Percentiles rank a stretch among this genome's conserved stretches.
Conservation (phyloP, 2,113 vertebrate species). For the Podiceps cristatus region DNA sequence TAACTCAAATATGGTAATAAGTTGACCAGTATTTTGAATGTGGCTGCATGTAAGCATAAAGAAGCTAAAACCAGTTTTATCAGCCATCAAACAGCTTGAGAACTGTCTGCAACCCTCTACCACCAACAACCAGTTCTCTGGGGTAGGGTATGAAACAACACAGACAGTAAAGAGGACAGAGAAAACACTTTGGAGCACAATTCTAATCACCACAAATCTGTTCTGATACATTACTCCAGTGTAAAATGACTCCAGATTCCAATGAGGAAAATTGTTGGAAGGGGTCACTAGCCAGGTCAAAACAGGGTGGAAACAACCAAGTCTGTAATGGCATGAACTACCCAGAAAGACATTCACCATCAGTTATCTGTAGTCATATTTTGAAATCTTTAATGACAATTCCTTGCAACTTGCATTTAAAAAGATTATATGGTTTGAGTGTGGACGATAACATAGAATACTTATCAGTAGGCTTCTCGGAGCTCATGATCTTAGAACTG, state of each 20-base stretch:
- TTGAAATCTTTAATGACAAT: not conserved
- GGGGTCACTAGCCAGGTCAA: not conserved
- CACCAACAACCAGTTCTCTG: not conserved
- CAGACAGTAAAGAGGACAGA: rapidly evolving
- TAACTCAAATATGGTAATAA: not conserved
- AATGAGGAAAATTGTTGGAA: not conserved
- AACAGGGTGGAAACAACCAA: not conserved
- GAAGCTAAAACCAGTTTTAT: not conserved
- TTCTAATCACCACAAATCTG: not conserved
- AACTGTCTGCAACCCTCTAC: not conserved
- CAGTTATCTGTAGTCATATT: not conserved
- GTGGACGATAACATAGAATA: rapidly evolving
- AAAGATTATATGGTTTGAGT: not conserved
- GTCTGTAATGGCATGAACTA: not conserved
- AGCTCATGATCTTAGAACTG: not conserved
- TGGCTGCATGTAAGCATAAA: not conserved
- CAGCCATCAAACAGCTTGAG: not conserved
- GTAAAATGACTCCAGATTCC: not conserved
- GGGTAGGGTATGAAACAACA: not conserved
- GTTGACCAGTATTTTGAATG: not conserved
- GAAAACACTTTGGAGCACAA: not conserved
- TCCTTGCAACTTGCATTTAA: not conserved
- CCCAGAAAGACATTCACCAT: not conserved
- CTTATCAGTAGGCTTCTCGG: rapidly evolving
- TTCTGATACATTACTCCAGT: rapidly evolving